phyloP scores from a whole-genome alignment of 2,113 vertebrate genomes.

The Verasper variegatus region DNA sequence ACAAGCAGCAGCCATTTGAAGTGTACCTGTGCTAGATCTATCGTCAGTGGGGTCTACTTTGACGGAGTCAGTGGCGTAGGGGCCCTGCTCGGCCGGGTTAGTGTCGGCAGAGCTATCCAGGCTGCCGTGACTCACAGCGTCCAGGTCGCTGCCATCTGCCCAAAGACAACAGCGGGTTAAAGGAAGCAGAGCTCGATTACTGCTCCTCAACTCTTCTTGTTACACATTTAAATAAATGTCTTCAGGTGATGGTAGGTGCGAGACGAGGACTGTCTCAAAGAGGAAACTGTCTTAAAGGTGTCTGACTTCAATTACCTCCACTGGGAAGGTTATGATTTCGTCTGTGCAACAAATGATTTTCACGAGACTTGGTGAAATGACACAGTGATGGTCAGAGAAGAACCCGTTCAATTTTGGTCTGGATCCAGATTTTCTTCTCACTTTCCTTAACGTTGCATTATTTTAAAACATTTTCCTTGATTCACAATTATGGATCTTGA shows the following conservation, averaged over 20 bases:
- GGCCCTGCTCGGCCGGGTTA: slow-evolving; percentile 81
- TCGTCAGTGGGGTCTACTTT: slow-evolving; percentile 87
- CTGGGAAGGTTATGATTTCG: no score
- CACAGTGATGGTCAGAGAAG: no score
- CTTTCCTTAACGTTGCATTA: no score
- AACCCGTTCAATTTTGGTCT: no score
- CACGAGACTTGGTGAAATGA: no score
- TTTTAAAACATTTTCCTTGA: no score
- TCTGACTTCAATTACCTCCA: neutral
- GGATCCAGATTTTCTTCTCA: no score
- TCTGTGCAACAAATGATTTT: no score
- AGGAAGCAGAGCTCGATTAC: neutral
- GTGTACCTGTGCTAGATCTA: slow-evolving; percentile 88
- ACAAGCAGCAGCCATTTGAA: slow-evolving; percentile 17
- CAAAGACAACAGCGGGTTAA: slow-evolving; percentile 73
- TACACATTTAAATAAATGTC: no score
- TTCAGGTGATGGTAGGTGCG: no score
- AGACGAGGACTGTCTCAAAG: neutral
- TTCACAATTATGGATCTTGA: no score
- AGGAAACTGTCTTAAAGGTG: neutral
- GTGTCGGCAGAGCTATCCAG: slow-evolving; percentile 86
- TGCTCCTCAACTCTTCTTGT: no score
- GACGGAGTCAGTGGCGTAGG: slow-evolving; percentile 80
- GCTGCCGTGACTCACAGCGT: slow-evolving; percentile 88
- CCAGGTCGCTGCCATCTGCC: slow-evolving; percentile 89